Base-by-base conservation (phyloP, 2,113 vertebrate genomes). In the Prunella fulvescens region DNA sequence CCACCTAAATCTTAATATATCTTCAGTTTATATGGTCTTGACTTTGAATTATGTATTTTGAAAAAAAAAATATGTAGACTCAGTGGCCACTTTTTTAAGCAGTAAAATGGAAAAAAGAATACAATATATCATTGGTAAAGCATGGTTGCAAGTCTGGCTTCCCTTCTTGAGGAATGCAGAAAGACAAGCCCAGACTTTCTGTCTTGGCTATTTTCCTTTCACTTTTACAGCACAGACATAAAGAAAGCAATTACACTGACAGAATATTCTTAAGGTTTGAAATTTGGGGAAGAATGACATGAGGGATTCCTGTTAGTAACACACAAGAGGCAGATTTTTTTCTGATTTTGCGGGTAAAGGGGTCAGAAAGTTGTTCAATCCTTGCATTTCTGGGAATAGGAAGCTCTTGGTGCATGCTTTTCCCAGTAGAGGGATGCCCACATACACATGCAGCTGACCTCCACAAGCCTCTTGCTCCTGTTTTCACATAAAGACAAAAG, bases 381-480 rank as follows among this genome's bases (percentile, higher is more conserved):
- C 7, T 44, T 61, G 17, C 3, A 11, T 50, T 71, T 79, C n/a
- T 33, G 58, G n/a, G 45, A 69, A 72, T 4, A n/a, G n/a, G 45
- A 80, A 79, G 26, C 4, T 25, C 44, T 56, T 44, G 22, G 20
- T 11, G 6, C 9, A 7, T 31, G 8, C 16, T 82, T n/a, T 60
- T 86, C 12, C 25, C 6, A 31, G 28, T 6, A 83, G 35, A 35
- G 6, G 19, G 15, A 31, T 7, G 26, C 8, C 31, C 8, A 45
- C 19, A 29, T 4, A n/a, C 0, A 0, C 9, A 40, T 20, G 20
- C 25, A 64, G 11, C 19, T 65, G 45, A 61, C 10, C 14, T 54
- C 28, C 12, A 42, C n/a, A 12, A 45, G 3, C 25, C 8, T 65
- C 29, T 54, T 85, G 19, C 31, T 90, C 39, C 42, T 78, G 13